phyloP scores from a whole-genome alignment of 1,140 invertebrate species.

The Sycophaga agraensis region DNA sequence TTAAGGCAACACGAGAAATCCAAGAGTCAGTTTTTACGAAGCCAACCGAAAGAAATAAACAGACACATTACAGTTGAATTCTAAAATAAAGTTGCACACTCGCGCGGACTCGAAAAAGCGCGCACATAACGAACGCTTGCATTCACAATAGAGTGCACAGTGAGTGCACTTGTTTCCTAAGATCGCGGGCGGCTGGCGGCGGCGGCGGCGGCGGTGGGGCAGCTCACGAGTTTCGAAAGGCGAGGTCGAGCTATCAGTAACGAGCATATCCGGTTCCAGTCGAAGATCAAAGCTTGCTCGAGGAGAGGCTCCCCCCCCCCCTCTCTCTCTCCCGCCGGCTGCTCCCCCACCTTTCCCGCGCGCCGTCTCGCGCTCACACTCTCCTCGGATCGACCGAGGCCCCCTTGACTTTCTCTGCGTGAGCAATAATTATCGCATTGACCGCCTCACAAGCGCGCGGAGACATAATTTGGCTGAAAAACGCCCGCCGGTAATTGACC shows the following conservation, averaged over 20 bases:
- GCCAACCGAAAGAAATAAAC: too few relatives aligned
- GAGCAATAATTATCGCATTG: too few relatives aligned
- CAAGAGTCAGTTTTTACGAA: too few relatives aligned
- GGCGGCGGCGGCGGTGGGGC: too few relatives aligned
- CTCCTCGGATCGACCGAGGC: too few relatives aligned
- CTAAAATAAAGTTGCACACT: too few relatives aligned
- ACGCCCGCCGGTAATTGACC: background rate
- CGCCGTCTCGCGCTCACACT: background rate
- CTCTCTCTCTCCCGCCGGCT: background rate
- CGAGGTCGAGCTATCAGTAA: conserved; percentile 23
- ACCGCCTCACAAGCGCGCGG: too few relatives aligned
- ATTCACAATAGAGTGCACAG: background rate
- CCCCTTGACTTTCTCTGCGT: conserved; percentile 2
- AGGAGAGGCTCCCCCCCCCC: too few relatives aligned
- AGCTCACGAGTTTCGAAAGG: conserved; percentile 6
- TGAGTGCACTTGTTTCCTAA: conserved; percentile 12
- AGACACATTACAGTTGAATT: too few relatives aligned
- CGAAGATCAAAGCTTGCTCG: conserved; percentile 35
- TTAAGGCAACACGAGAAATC: too few relatives aligned
- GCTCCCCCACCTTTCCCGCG: background rate
- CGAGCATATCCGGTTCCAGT: conserved; percentile 37
- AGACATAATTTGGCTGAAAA: background rate
- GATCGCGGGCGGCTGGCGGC: background rate
- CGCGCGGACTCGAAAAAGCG: too few relatives aligned
- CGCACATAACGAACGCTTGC: too few relatives aligned